Evolutionary conservation across 2,113 vertebrate species (phyloP), one percentile per base, ranked within the genome.

Genomic region (Oreocharis arfaki): DNA sequence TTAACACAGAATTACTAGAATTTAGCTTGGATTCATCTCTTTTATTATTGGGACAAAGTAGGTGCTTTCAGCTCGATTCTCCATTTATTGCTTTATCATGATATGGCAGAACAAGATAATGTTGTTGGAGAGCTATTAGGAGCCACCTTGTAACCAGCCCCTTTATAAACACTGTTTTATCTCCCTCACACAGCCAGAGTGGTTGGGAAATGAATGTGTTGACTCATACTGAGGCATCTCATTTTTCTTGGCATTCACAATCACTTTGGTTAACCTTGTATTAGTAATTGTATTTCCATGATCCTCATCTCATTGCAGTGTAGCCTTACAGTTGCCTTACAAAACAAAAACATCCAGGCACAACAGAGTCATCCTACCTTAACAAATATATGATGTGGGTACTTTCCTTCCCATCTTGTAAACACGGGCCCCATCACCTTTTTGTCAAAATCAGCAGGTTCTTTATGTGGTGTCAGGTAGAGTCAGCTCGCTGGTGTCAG

Each of bases 161-260:
- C 21, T 86, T 86, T 42, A 32, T 57, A 86, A 88, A 80, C 35
- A 67, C 15, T 42, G 28, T 46, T 94, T 95, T 95, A 88, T 95
- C 90, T 94, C 53, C 75, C 88, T 60, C 28, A 6, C 44, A 56
- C 90, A 95, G 94, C 71, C 75, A 53, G 50, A 61, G 61, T 65
- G 47, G 57, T 84, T 65, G 71, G 92, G 77, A 93, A 69, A 92
- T 95, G 37, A 61, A 90, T 92, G 71, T 85, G 60, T 88, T 94
- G 90, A 96, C 83, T 96, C 85, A 77, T 53, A 69, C 78, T 55
- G 75, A 80, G 50, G 68, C 68, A 57, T 86, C 83, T 95, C 80
- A 84, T 96, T 95, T 94, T 94, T 95, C 90, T 86, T 94, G 92
- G 92, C 92, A 37, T 80, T 33, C 55, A 41, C 55, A 65, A 65